These are phyloP conservation scores for Lacerta agilis DNA, from an alignment of 2,797 vertebrate species.

Conservation along the genomic window DNA sequence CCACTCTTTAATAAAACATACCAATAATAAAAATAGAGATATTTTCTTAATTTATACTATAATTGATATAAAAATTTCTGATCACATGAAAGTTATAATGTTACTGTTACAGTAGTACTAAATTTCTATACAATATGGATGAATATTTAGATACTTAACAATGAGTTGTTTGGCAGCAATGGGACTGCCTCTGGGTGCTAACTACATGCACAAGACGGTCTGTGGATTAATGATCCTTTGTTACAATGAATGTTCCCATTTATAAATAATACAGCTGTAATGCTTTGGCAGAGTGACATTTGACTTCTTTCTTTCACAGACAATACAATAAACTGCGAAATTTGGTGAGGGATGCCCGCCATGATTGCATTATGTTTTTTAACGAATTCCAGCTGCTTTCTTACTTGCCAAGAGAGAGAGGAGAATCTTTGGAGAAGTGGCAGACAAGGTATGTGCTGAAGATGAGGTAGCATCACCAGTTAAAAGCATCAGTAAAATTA, in stretches of 20 bases:
- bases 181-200: not conserved
- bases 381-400: constrained; percentile 93
- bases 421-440: constrained; percentile 90
- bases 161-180: not conserved
- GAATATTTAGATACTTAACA: not conserved
- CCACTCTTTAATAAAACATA: too few relatives aligned
- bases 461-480: accelerated
- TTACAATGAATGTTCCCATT: too few relatives aligned
- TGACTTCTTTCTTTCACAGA: constrained; percentile 70
- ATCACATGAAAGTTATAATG: too few relatives aligned
- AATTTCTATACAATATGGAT: not conserved
- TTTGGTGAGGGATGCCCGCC: constrained; percentile 89
- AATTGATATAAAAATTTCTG: not conserved
- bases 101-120: not conserved
- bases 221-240: not conserved
- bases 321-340: constrained; percentile 89
- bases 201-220: not conserved
- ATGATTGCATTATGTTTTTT: constrained; percentile 89
- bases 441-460: constrained; percentile 85
- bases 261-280: not conserved
- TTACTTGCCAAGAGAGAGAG: constrained; percentile 87
- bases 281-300: not conserved
- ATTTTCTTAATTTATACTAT: too few relatives aligned
- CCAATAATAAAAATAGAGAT: too few relatives aligned
- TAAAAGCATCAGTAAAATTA: not conserved